Conservation (phyloP, 2,113 vertebrate species). For the Himantopus leucocephalus region DNA sequence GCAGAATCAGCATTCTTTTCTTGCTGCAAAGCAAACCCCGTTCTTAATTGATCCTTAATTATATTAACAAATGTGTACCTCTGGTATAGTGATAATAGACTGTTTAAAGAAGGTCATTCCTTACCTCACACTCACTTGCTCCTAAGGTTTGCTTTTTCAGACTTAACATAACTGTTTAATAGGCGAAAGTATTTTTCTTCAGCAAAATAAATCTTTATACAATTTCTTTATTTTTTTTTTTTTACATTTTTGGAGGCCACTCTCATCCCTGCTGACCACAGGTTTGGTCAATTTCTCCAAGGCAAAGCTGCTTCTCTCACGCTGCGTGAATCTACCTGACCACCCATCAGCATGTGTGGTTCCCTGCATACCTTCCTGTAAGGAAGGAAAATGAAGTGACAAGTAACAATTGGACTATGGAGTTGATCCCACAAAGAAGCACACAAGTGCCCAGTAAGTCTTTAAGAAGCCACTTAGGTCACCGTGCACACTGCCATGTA, state of each 20-base stretch:
- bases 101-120: neutral
- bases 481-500: neutral
- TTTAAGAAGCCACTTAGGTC: neutral
- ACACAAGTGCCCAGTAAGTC: neutral
- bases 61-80: neutral
- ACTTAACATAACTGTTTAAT: neutral
- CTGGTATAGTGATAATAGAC: neutral
- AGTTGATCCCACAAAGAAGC: neutral
- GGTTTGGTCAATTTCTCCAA: neutral
- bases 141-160: neutral
- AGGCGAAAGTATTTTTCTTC: neutral
- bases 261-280: neutral
- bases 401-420: neutral
- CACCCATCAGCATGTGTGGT: neutral
- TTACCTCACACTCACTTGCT: neutral
- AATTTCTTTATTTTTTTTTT: neutral
- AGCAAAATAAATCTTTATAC: neutral
- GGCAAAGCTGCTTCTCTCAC: neutral
- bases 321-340: neutral
- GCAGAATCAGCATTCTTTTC: neutral
- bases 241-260: neutral
- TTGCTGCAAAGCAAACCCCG: neutral
- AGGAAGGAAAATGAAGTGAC: neutral
- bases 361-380: neutral
- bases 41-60: neutral